phyloP scores from a whole-genome alignment of 2,797 vertebrate genomes.

The Danio aesculapii region DNA sequence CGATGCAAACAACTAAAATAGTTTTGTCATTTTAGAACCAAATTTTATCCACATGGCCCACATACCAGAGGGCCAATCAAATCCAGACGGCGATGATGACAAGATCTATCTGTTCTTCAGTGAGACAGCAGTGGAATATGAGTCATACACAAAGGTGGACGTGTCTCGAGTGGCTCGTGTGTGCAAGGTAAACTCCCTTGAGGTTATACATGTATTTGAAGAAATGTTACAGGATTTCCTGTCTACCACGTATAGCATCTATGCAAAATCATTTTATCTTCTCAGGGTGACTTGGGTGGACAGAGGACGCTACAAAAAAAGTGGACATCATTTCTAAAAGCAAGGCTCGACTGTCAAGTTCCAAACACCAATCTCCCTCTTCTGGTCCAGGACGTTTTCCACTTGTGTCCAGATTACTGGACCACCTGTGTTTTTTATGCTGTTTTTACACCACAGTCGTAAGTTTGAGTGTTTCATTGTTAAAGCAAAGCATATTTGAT shows the following conservation, averaged over 20 bases:
- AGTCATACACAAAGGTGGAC: conserved; percentile 80
- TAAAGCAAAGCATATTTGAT: background rate
- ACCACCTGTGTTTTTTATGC: conserved; percentile 79
- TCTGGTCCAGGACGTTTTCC: conserved; percentile 81
- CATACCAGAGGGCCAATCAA: conserved; percentile 75
- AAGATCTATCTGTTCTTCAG: conserved; percentile 89
- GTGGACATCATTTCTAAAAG: conserved; percentile 85
- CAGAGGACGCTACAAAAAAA: conserved; percentile 78
- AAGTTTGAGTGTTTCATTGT: conserved; percentile 58
- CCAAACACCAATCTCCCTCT: conserved; percentile 76
- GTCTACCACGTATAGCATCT: background rate
- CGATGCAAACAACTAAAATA: background rate
- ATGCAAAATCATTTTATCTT: background rate
- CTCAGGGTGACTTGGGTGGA: conserved; percentile 80
- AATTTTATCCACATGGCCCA: conserved; percentile 82
- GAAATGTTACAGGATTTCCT: background rate
- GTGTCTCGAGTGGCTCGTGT: conserved; percentile 84
- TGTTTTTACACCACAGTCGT: conserved; percentile 81
- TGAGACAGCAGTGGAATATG: conserved; percentile 83
- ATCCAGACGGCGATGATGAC: conserved; percentile 76
- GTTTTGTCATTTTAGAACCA: conserved; percentile 68
- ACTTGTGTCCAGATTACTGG: conserved; percentile 75
- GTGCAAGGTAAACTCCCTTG: conserved; percentile 78
- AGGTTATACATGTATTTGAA: background rate
- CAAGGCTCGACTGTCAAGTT: conserved; percentile 79